Base-by-base conservation (phyloP, 2,113 vertebrate species). In the Falco punctatus region DNA sequence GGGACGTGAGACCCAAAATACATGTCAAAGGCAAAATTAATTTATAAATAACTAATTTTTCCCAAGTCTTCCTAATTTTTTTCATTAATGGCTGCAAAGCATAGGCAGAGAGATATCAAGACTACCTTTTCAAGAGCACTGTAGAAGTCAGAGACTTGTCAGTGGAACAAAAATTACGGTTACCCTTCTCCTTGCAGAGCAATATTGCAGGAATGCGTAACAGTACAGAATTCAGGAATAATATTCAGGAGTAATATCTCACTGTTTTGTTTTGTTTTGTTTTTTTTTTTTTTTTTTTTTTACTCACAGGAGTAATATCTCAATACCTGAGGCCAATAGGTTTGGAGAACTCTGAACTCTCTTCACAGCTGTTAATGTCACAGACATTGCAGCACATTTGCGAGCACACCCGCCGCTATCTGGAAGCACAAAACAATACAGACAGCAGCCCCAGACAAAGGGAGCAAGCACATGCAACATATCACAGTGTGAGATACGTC, bases 341-440 rank as follows among this genome's bases (percentile, higher is more conserved):
- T 99, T 99, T 97, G 99, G 99, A 97, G 99, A 99, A 98, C 99
- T 99, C 97, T 99, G 99, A 97, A 99, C 99, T 97, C 99, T 99
- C 99, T 99, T 99, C 99, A 99, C 98, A 96, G 99, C 98, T 98
- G 99, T 99, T 98, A 99, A 98, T 90, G 97, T 98, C 95, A 99
- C 98, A 97, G 99, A 99, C 98, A 99, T 98, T 96, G 99, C 98
- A 65, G 99, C 98, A 85, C 98, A 98, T 98, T 99, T 99, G 98
- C 98, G 98, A 98, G 98, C 97, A 95, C 94, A 98, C 98, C 99
- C 99, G 98, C 99, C 99, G 98, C 99, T 99, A 98, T 99, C 99
- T 99, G 99, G 98, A 99, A 99, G 98, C 98, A 98, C 98, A 99
- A 98, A 98, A 97, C 96, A 96, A 97, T 97, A 97, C 98, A 98